phyloP scores from a whole-genome alignment of 2,888 invertebrate genomes.

The Cyclophora punctaria region DNA sequence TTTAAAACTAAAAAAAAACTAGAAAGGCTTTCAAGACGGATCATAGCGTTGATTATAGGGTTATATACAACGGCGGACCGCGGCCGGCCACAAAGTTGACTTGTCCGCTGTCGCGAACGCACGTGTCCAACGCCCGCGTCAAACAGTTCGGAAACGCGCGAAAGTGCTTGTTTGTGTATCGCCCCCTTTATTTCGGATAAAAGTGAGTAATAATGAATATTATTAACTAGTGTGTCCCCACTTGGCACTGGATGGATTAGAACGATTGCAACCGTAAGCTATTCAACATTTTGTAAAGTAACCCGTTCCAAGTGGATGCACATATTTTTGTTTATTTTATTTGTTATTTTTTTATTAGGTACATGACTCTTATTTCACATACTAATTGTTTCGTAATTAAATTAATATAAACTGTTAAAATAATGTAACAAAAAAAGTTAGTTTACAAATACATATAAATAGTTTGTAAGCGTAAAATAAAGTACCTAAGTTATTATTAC shows the following conservation, averaged over 20 bases:
- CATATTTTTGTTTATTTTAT: background rate
- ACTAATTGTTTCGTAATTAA: too few relatives aligned
- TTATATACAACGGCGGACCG: conserved; percentile 51
- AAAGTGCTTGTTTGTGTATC: conserved; percentile 39
- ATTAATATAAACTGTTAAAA: too few relatives aligned
- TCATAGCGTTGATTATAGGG: conserved; percentile 29
- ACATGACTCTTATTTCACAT: too few relatives aligned
- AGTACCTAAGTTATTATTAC: too few relatives aligned
- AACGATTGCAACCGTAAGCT: conserved; percentile 29
- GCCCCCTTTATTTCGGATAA: conserved; percentile 25
- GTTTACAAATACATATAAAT: too few relatives aligned
- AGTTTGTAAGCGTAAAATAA: too few relatives aligned
- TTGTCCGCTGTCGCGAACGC: conserved; percentile 41
- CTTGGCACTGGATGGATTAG: conserved; percentile 31
- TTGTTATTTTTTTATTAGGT: too few relatives aligned
- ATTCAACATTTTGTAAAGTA: conserved; percentile 11
- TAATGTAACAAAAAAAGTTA: too few relatives aligned
- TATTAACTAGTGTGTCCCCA: conserved; percentile 24
- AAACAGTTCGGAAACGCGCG: conserved; percentile 25
- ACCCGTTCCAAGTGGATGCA: conserved; percentile 31
- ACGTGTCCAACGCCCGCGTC: conserved; percentile 31
- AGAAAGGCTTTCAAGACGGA: conserved; percentile 52
- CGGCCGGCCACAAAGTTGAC: conserved; percentile 47
- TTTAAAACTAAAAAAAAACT: conserved; percentile 28
- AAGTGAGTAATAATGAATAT: conserved; percentile 42